These are phyloP conservation scores for Pangasius sanitwongsei DNA, from an alignment of 2,797 vertebrate species.

Conservation along the genomic window DNA sequence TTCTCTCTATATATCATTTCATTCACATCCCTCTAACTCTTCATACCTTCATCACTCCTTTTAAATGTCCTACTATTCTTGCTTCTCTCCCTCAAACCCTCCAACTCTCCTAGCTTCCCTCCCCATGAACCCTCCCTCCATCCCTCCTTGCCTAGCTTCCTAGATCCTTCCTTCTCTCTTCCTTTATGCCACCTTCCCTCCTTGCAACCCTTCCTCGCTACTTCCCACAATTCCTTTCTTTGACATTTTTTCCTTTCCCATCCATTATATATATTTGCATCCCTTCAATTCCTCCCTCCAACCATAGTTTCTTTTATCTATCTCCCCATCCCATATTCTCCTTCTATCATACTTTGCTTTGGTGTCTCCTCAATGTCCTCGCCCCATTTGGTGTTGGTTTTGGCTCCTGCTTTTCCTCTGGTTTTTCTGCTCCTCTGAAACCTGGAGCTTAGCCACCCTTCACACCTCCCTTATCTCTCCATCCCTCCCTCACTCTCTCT, in stretches of 20 bases:
- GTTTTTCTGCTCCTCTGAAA: constrained; percentile 37
- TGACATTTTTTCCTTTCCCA: neutral
- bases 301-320: neutral
- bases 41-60: neutral
- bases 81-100: neutral
- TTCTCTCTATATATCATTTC: neutral
- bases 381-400: constrained; percentile 44
- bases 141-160: neutral
- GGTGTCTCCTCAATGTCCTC: constrained; percentile 17
- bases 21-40: neutral
- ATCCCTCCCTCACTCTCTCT: constrained; percentile 21
- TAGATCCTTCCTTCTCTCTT: neutral
- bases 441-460: constrained; percentile 40
- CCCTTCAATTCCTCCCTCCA: neutral
- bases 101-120: neutral
- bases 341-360: neutral
- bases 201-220: neutral
- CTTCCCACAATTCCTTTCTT: neutral
- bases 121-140: neutral
- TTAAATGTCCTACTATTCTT: neutral
- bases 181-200: neutral
- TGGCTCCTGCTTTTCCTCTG: constrained; percentile 32
- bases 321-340: neutral
- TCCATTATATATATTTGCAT: no score
- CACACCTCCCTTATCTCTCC: constrained; percentile 17